A percentile compares a stretch with the other conserved stretches of the same genome.
Evolutionary conservation across 2,113 vertebrate species (phyloP).

Genomic region (Tachysurus fulvidraco): DNA sequence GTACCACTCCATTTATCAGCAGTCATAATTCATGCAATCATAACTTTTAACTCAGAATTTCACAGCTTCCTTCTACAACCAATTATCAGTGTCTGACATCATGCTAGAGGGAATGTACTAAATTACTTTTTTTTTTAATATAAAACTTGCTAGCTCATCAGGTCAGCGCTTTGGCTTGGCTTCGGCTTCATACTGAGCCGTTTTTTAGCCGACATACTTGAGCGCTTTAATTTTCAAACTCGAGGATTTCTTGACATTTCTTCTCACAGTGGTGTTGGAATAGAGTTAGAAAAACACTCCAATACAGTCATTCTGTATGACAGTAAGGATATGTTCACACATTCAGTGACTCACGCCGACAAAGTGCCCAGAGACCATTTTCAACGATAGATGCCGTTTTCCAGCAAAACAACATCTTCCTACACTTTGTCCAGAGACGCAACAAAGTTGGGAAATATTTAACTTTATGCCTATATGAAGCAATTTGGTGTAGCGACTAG

Average conservation of each 20-base stretch:
- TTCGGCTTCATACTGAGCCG: neutral
- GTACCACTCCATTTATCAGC: conserved; percentile 13
- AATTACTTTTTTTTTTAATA: neutral
- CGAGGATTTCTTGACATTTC: neutral
- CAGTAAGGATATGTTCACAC: neutral
- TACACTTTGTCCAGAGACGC: too few species aligned
- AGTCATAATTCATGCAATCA: too few species aligned
- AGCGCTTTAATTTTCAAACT: neutral
- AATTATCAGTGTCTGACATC: conserved; percentile 10
- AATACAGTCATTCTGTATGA: neutral
- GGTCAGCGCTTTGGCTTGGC: too few species aligned
- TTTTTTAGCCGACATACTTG: neutral
- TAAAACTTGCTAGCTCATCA: neutral
- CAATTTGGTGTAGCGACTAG: too few species aligned
- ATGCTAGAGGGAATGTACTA: neutral
- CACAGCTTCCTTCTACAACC: neutral
- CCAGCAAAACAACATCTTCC: too few species aligned
- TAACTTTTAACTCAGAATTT: neutral
- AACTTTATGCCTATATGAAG: too few species aligned
- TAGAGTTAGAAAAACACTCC: neutral
- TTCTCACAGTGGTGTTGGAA: neutral
- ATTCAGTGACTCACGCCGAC: too few species aligned
- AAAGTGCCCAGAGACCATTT: too few species aligned
- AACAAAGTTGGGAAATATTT: too few species aligned
- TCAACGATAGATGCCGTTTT: too few species aligned